Conservation (phyloP, 2,888 invertebrate species). For the Caenorhabditis sp. region DNA sequence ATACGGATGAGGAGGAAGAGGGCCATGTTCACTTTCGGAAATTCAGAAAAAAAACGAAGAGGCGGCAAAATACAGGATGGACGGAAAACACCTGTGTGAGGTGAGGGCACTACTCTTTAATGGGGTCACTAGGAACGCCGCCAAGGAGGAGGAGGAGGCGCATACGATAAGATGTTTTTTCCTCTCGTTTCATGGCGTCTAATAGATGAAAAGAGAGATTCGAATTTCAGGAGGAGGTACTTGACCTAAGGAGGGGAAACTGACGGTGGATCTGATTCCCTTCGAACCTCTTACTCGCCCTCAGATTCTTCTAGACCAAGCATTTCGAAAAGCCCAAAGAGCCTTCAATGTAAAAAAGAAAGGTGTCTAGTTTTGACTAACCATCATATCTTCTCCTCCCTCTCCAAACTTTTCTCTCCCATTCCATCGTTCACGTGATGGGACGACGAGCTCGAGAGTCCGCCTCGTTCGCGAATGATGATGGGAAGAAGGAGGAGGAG, state of each 20-base stretch:
- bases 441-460: background rate
- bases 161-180: conserved; percentile 39
- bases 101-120: conserved; percentile 52
- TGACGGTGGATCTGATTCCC: no score
- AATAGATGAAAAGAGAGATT: background rate
- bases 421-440: conserved; percentile 39
- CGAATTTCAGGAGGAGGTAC: conserved; percentile 8
- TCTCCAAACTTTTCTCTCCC: conserved; percentile 4
- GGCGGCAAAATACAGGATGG: background rate
- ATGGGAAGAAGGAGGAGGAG: conserved; percentile 20
- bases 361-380: background rate
- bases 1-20: conserved; percentile 22
- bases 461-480: background rate
- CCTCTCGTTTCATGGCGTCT: background rate
- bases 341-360: background rate
- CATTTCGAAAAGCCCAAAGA: no score
- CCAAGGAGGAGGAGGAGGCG: background rate
- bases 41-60: background rate
- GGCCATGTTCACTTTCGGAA: conserved; percentile 37
- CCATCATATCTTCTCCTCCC: background rate
- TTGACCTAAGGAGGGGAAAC: background rate
- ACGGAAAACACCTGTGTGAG: conserved; percentile 43
- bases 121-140: conserved; percentile 56
- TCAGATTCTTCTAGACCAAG: no score
- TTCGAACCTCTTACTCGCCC: no score